Conservation (phyloP, 2,797 vertebrate species). For the Platyrinchus mystaceus region DNA sequence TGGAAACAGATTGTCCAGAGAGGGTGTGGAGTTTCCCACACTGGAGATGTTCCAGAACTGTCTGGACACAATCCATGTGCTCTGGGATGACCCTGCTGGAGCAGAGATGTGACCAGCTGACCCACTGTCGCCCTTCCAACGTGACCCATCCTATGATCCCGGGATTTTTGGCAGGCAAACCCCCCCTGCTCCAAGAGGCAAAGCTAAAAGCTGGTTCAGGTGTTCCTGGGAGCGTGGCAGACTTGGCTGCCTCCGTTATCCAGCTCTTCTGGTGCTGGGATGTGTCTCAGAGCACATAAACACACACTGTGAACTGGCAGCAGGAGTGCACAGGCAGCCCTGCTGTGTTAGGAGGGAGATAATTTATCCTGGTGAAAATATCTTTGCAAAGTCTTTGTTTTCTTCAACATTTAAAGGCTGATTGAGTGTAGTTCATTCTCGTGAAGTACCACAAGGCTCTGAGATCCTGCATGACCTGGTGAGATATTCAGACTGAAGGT, state of each 20-base stretch:
- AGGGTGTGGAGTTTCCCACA: background rate
- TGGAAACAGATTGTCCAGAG: background rate
- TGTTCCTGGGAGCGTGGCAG: background rate
- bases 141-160: fast-evolving
- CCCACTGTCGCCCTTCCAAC: background rate
- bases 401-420: background rate
- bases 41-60: background rate
- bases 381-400: background rate
- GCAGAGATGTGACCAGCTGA: background rate
- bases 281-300: background rate
- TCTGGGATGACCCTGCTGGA: background rate
- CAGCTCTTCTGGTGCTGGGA: background rate
- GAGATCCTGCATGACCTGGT: fast-evolving
- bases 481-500: background rate
- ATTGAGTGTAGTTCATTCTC: background rate
- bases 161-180: background rate
- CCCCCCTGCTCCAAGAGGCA: too few relatives aligned
- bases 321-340: background rate
- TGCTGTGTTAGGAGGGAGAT: background rate
- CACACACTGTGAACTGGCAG: fast-evolving
- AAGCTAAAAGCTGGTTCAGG: background rate
- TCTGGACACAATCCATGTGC: background rate
- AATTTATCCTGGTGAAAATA: background rate
- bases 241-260: fast-evolving
- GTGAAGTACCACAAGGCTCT: fast-evolving